Conservation (phyloP, 2,797 vertebrate species). For the Falco columbarius region DNA sequence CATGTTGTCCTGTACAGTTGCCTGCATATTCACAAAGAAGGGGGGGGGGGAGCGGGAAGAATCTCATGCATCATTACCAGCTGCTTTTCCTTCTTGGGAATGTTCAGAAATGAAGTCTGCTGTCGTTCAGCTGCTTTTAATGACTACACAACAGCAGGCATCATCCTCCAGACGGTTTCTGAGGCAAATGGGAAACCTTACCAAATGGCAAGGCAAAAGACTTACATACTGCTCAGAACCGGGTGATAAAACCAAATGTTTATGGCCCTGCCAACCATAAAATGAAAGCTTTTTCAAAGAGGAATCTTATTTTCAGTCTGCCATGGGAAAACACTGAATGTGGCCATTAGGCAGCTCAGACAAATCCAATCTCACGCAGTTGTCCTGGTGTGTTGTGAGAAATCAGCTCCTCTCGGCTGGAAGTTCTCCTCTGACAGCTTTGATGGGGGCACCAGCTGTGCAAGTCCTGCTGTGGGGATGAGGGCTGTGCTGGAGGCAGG, state of each 20-base stretch:
- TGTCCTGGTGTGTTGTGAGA: neutral
- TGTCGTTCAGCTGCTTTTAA: neutral
- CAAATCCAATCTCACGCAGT: neutral
- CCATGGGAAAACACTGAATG: neutral
- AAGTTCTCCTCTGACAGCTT: neutral
- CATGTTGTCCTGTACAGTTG: neutral
- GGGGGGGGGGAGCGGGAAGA: too few species aligned
- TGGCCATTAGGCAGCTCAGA: neutral
- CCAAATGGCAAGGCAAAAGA: neutral
- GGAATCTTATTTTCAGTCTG: neutral
- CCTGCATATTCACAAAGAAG: neutral
- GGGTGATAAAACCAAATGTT: neutral
- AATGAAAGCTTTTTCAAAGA: conserved; percentile 19
- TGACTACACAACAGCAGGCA: neutral
- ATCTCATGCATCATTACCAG: neutral
- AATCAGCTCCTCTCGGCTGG: neutral
- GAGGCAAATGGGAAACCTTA: neutral
- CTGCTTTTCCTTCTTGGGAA: neutral
- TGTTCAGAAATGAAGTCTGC: neutral
- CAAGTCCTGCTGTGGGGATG: neutral
- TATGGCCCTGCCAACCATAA: neutral
- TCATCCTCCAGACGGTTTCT: neutral
- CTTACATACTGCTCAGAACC: neutral
- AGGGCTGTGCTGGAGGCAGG: conserved; percentile 24
- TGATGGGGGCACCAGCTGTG: conserved; percentile 9